Base-by-base conservation (phyloP, 2,797 vertebrate genomes). In the Enteromius radiatus region DNA sequence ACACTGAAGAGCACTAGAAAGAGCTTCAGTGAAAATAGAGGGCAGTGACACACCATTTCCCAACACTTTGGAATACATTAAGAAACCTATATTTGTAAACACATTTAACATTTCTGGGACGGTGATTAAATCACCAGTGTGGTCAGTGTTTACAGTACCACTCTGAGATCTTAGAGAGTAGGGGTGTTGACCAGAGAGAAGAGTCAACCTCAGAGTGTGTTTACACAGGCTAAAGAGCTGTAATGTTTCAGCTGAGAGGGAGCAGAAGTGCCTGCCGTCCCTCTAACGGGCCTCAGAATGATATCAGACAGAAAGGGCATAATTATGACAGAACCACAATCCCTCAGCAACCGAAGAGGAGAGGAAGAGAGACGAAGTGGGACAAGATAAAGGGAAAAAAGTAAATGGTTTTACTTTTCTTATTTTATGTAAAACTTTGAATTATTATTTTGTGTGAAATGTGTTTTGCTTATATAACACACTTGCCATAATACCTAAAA, bases 201-300 rank as follows among this genome's bases (percentile, higher is more conserved):
- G 78, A 71, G 70, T 68, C 65, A 59, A 43, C 26, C 76, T 52
- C 31, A 73, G 70, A 76, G 82, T 70, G 45, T 85, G 84, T 87
- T 86, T 87, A 84, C 84, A 84, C 78, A 86, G 82, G 65, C 82
- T 84, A 76, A 80, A 86, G 84, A 84, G 77, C 59, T 77, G 82
- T 73, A 86, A 87, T 82, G 78, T 77, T 84, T 85, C 78, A 85
- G 76, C 78, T 82, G 71, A 83, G 61, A 82, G 61, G 78, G 71
- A 31, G 56, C 56, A 79, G 28, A 82, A 84, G 63, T 54, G 83
- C 64, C 83, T 78, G 76, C 59, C 31, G 21, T 79, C 82, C 77
- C 67, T 71, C 82, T 87, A 63, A 78, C 41, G 73, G 81, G 84
- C 77, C 86, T 70, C 80, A 59, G 70, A 76, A 47, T 31, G 77